phyloP scores from a whole-genome alignment of 2,888 invertebrate genomes.

The Dicranocentrus wangi region DNA sequence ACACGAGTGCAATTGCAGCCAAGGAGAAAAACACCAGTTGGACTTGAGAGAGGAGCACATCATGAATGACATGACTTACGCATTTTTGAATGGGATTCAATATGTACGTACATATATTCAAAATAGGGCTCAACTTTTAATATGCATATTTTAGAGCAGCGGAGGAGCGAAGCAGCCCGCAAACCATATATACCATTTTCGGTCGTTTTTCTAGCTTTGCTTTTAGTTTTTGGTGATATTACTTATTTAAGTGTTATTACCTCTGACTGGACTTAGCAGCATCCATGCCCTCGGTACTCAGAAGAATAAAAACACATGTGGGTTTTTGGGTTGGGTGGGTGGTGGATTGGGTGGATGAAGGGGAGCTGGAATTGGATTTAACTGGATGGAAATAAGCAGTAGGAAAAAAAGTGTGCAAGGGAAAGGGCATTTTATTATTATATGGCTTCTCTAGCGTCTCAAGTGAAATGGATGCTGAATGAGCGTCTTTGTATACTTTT shows the following conservation, averaged over 20 bases:
- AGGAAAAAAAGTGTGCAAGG: neutral
- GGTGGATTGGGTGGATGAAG: neutral
- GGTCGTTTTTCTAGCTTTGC: neutral
- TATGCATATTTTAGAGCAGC: too few relatives aligned
- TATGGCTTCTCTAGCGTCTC: neutral
- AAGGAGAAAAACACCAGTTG: constrained; percentile 60
- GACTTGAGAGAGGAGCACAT: constrained; percentile 12
- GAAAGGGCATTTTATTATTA: neutral
- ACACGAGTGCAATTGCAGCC: constrained; percentile 66
- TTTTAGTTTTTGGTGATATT: neutral
- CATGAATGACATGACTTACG: neutral
- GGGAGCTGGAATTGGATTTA: neutral
- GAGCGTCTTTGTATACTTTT: neutral
- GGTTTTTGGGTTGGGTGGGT: too few relatives aligned
- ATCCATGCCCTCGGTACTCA: too few relatives aligned
- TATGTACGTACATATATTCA: too few relatives aligned
- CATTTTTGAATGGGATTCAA: neutral
- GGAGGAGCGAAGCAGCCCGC: too few relatives aligned
- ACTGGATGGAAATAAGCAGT: neutral
- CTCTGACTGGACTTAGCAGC: neutral
- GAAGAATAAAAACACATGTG: too few relatives aligned
- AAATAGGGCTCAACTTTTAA: too few relatives aligned
- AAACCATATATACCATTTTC: too few relatives aligned
- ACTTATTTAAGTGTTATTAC: constrained; percentile 27
- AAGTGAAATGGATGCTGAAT: neutral